Evolutionary conservation across 2,113 vertebrate genomes (phyloP), one percentile per base, ranked within the genome.

Genomic region (Acrocephalus arundinaceus): DNA sequence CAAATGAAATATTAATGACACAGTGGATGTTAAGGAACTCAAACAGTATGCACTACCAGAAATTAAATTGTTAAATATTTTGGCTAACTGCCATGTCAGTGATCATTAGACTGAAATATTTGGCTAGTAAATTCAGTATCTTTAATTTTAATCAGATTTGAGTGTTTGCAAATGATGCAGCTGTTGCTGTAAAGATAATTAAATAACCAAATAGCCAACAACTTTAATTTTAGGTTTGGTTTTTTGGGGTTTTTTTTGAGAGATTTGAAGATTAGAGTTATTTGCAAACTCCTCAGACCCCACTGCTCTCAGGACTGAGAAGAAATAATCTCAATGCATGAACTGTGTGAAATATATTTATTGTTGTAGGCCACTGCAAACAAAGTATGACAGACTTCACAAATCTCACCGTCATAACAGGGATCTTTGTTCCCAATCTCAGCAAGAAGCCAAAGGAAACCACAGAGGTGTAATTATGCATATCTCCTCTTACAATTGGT

Each of bases 81-180:
- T 94, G 94, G 94, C 93, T 77, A 93, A 78, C 73, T 3, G 57
- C 95, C 93, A 94, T 61, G 86, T 93, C 80, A 85, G 89, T 89
- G 94, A 94, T 96, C 93, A 93, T 95, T 94, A 95, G 65, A 87
- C 76, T 90, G 94, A 95, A 96, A 97, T 94, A 94, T 94, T 95
- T 94, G 93, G 91, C 94, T 90, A 96, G 65, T 97, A 94, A 97
- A 92, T 88, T 96, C 91, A 89, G 76, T 94, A 94, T 95, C 95
- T 95, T 96, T 93, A 92, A 94, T 94, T 96, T 93, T 93, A 94
- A 94, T 96, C 91, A 94, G 70, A 94, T 96, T 95, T 92, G 93
- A 97, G 94, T 94, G 94, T 94, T 96, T 94, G 84, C 77, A 95
- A 97, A 94, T 92, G 89, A 92, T 94, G 93, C 95, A 97, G 95